A percentile compares a stretch with the other conserved stretches of the same genome.
These are phyloP conservation scores for Hypselothyrea guttata DNA, from an alignment of 2,888 invertebrate genomes.

Conservation along the genomic window DNA sequence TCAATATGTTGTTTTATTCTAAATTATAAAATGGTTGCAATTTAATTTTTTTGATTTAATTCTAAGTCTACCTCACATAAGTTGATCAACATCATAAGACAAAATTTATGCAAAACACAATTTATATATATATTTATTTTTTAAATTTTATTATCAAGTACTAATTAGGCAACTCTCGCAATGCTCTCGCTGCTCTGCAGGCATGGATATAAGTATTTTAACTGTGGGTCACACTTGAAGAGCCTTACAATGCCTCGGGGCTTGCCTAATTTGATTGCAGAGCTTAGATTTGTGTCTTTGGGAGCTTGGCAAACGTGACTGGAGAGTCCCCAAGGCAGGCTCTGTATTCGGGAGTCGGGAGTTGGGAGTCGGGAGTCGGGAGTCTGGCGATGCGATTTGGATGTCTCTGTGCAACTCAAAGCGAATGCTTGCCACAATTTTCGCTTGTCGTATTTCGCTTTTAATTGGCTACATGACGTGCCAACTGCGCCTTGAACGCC, in stretches of 20 bases:
- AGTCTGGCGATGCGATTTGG: constrained; percentile 40
- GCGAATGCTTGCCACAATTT: constrained; percentile 51
- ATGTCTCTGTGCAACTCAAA: constrained; percentile 43
- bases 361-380: neutral
- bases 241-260: constrained; percentile 17
- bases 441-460: constrained; percentile 74
- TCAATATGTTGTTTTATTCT: no score
- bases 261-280: constrained; percentile 73
- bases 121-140: no score
- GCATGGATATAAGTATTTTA: constrained; percentile 14
- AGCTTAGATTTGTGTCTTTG: constrained; percentile 68
- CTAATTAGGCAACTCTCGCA: neutral
- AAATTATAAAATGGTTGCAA: no score
- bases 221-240: constrained; percentile 40
- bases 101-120: no score
- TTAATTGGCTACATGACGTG: constrained; percentile 78
- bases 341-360: constrained; percentile 19
- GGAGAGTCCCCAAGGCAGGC: constrained; percentile 22
- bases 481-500: constrained; percentile 65
- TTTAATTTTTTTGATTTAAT: no score
- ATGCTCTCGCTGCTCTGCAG: constrained; percentile 16
- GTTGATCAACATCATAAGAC: no score
- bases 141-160: no score
- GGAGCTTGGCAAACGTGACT: constrained; percentile 62
- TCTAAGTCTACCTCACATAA: no score